These are phyloP conservation scores for Octomys mimax DNA, from an alignment of 2,797 vertebrate genomes.

Conservation along the genomic window DNA sequence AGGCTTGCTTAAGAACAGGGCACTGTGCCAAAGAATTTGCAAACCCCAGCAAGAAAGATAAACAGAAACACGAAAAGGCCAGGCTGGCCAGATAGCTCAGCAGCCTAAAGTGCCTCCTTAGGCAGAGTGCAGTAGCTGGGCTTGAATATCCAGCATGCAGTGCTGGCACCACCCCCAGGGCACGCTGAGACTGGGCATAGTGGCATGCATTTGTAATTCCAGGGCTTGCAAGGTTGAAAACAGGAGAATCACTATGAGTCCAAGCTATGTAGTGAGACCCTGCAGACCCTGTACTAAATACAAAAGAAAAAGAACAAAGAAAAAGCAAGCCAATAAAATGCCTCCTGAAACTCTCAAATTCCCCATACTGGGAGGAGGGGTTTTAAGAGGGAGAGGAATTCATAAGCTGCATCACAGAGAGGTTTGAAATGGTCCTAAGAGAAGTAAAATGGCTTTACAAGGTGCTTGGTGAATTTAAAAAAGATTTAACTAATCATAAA, in stretches of 20 bases:
- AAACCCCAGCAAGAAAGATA: neutral
- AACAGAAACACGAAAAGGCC: neutral
- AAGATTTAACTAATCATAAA: neutral
- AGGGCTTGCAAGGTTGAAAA: too few relatives aligned
- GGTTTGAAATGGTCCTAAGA: neutral
- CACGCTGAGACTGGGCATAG: too few relatives aligned
- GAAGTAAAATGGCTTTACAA: neutral
- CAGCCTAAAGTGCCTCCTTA: too few relatives aligned
- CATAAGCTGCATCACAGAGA: neutral
- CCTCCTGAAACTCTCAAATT: neutral
- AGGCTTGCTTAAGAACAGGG: neutral
- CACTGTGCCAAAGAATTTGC: neutral
- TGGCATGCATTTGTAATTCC: too few relatives aligned
- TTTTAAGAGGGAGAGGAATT: neutral
- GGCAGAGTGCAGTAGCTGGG: too few relatives aligned
- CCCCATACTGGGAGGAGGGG: neutral
- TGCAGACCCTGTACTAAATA: too few relatives aligned
- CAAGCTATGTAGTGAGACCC: too few relatives aligned
- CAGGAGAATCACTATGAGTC: too few relatives aligned
- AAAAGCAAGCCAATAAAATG: neutral
- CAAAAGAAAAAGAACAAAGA: neutral
- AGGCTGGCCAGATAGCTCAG: too few relatives aligned
- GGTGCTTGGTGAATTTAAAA: neutral
- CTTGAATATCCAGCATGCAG: too few relatives aligned
- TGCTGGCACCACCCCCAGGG: too few relatives aligned